Conservation (phyloP, 2,113 vertebrate species). For the Microcebus ravelobensis region DNA sequence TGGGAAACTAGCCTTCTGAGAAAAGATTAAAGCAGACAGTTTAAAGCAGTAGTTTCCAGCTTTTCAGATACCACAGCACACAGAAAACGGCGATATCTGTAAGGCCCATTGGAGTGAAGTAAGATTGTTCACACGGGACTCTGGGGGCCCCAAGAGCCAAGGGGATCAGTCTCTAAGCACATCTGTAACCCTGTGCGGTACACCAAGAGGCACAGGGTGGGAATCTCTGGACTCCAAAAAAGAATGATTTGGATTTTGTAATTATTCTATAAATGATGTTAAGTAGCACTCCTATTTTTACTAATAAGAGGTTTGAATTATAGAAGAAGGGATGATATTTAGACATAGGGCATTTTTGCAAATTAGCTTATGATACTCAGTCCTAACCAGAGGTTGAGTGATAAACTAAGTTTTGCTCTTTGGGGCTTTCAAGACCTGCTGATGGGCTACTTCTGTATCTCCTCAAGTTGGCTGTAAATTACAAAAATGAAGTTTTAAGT, state of each 20-base stretch:
- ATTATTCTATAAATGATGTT: neutral
- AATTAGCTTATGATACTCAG: neutral
- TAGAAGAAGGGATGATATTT: neutral
- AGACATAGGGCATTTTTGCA: neutral
- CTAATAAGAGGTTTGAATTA: neutral
- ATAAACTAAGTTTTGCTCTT: neutral
- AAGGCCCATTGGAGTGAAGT: neutral
- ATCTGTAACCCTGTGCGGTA: neutral
- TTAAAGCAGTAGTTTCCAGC: neutral
- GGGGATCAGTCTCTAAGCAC: neutral
- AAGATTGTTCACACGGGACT: neutral
- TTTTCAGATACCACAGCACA: neutral
- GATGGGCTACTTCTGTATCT: neutral
- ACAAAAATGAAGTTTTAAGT: neutral
- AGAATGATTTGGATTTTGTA: neutral
- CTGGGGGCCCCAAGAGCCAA: neutral
- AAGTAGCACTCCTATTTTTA: slow-evolving; percentile 1
- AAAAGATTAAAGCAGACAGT: neutral
- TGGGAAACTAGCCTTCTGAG: neutral
- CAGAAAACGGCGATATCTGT: neutral
- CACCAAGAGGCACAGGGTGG: neutral
- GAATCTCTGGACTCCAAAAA: neutral
- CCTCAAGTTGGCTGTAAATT: neutral
- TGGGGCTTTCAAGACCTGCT: neutral
- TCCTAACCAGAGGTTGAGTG: neutral